Percentiles rank a stretch among this genome's conserved stretches.
These are phyloP conservation scores for Tetramorium parvispinum DNA, from an alignment of 1,140 invertebrate species.

Conservation along the genomic window DNA sequence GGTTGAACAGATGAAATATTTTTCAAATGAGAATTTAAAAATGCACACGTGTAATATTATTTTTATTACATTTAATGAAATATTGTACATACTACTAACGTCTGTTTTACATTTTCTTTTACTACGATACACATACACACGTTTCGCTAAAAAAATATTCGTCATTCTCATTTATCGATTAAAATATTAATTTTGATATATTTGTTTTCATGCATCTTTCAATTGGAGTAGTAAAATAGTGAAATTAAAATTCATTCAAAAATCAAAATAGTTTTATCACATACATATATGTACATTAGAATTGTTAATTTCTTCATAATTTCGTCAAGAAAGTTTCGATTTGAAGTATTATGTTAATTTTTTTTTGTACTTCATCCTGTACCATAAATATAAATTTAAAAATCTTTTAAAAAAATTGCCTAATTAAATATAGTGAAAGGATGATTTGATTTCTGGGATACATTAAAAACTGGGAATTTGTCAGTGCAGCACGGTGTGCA, in stretches of 20 bases:
- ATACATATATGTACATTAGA: neutral
- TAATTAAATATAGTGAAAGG: neutral
- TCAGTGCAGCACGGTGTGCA: neutral
- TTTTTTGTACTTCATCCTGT: neutral
- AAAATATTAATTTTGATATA: neutral
- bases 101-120: neutral
- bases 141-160: neutral
- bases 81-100: neutral
- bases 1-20: neutral
- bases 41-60: neutral
- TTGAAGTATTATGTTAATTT: neutral
- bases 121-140: neutral
- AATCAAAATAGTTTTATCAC: neutral
- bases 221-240: neutral
- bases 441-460: constrained; percentile 2
- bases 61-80: neutral
- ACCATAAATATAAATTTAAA: neutral
- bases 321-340: neutral
- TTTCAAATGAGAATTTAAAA: neutral
- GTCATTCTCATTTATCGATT: no score
- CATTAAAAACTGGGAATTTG: neutral
- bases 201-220: neutral
- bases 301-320: neutral
- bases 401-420: neutral
- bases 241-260: neutral